Evolutionary conservation across 2,888 invertebrate genomes (phyloP).

Genomic region (Xylocampa areola): DNA sequence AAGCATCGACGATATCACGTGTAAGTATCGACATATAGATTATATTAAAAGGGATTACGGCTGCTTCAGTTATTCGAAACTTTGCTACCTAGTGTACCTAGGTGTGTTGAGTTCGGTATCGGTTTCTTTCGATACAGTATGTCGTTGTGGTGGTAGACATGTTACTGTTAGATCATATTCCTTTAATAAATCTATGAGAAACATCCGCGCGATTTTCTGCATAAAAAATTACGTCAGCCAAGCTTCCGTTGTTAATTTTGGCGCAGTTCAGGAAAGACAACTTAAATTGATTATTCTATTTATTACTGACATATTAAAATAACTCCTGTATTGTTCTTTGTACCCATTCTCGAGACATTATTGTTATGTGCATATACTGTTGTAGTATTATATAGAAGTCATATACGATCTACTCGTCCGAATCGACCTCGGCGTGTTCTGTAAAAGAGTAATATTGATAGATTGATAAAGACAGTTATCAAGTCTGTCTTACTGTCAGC

Average conservation of each 20-base stretch:
- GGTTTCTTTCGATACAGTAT: conserved; percentile 1
- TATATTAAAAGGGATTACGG: conserved; percentile 18
- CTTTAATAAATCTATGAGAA: conserved; percentile 30
- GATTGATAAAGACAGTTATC: conserved; percentile 1
- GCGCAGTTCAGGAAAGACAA: conserved; percentile 39
- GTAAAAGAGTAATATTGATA: conserved; percentile 35
- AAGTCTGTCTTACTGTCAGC: neutral
- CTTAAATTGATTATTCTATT: conserved; percentile 10
- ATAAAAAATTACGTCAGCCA: conserved; percentile 59
- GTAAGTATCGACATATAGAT: conserved; percentile 71
- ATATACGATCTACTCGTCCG: conserved; percentile 58
- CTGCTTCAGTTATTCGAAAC: conserved; percentile 16
- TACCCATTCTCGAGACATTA: neutral
- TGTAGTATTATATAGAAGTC: conserved; percentile 19
- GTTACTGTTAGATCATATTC: conserved; percentile 31
- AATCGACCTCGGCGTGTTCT: conserved; percentile 58
- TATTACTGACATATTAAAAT: neutral
- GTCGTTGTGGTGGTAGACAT: conserved; percentile 17
- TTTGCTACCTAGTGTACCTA: conserved; percentile 16
- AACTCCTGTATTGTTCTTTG: neutral
- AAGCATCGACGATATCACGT: conserved; percentile 71
- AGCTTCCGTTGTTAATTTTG: conserved; percentile 54
- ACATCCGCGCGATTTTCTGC: conserved; percentile 45
- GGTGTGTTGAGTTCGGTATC: neutral
- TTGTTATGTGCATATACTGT: neutral